A percentile compares a stretch with the other conserved stretches of the same genome.
phyloP scores from a whole-genome alignment of 2,113 vertebrate genomes.

The Anarhynchus alexandrinus region DNA sequence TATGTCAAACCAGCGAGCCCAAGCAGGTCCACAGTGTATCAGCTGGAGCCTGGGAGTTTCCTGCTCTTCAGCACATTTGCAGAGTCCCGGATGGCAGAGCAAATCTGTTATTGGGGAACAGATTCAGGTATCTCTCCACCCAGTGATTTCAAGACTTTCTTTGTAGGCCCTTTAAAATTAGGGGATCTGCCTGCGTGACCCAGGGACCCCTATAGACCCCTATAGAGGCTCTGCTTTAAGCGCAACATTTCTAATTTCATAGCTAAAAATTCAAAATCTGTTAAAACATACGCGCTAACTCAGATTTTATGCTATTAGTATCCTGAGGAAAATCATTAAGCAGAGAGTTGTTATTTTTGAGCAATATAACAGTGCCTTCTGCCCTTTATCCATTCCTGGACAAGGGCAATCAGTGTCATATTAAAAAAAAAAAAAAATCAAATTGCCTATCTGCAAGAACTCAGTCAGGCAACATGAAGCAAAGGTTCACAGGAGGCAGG shows the following conservation, averaged over 20 bases:
- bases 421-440: neutral
- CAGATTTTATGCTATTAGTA: neutral
- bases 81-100: neutral
- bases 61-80: neutral
- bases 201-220: fast-evolving
- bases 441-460: neutral
- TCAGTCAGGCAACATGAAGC: neutral
- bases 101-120: neutral
- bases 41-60: neutral
- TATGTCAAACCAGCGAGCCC: neutral
- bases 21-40: neutral
- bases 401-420: neutral
- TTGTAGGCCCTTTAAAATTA: neutral
- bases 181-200: neutral
- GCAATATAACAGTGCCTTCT: neutral
- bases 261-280: neutral
- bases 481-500: neutral
- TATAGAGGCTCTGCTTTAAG: neutral
- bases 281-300: neutral
- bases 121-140: neutral
- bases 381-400: neutral
- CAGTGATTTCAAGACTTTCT: neutral
- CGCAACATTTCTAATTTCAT: neutral
- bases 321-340: neutral
- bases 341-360: neutral